Percentiles rank a stretch among this genome's conserved stretches.
Conservation (phyloP, 1,140 invertebrate genomes). For the Pogonus chalceus region DNA sequence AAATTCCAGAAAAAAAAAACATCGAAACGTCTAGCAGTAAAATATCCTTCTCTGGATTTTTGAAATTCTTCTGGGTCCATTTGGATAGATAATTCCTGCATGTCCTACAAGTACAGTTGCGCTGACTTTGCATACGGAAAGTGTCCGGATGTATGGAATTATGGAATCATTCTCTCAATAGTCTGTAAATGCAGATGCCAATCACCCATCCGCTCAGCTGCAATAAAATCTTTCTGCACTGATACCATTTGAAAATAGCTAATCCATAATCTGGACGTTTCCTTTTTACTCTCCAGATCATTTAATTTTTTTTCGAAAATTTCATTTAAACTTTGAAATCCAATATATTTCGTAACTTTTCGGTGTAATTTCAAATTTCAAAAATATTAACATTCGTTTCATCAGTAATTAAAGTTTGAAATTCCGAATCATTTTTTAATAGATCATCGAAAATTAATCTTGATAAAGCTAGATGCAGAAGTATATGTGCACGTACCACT, state of each 20-base stretch:
- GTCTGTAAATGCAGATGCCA: too few species aligned
- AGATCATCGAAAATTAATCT: conserved; percentile 19
- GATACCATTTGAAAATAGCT: conserved; percentile 31
- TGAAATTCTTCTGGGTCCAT: too few species aligned
- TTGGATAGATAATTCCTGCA: conserved; percentile 21
- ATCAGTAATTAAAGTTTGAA: conserved; percentile 12
- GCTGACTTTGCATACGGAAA: too few species aligned
- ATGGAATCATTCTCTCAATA: too few species aligned
- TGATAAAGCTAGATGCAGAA: conserved; percentile 17
- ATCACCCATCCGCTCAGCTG: too few species aligned
- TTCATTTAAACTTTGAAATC: conserved; percentile 13
- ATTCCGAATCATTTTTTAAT: conserved; percentile 15
- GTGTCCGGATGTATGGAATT: too few species aligned
- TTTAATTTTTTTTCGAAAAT: conserved; percentile 17
- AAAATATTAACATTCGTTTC: too few species aligned
- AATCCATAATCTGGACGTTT: conserved; percentile 29
- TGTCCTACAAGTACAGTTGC: conserved; percentile 32
- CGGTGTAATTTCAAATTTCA: too few species aligned
- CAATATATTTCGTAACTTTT: conserved; percentile 12
- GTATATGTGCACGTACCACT: conserved; percentile 20
- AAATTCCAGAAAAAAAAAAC: conserved; percentile 17
- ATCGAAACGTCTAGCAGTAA: too few species aligned
- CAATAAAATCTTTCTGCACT: conserved; percentile 26
- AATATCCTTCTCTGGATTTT: conserved; percentile 25
- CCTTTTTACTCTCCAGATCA: conserved; percentile 15